These are phyloP conservation scores for Thymelicus acteon DNA, from an alignment of 2,888 invertebrate species.

Conservation along the genomic window DNA sequence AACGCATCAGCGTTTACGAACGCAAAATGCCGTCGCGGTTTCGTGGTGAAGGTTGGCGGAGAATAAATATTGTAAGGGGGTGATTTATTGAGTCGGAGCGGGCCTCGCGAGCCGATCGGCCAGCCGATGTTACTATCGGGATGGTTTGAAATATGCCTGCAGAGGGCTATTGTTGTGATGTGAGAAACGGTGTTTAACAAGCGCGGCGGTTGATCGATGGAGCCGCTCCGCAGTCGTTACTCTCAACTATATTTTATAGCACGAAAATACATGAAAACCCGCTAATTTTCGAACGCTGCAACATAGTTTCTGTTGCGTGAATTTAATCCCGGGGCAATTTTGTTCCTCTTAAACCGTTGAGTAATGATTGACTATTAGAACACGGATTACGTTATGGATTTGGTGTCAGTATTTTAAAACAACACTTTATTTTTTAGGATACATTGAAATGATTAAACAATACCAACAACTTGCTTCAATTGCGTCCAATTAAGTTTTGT, in stretches of 20 bases:
- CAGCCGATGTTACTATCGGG: conserved; percentile 78
- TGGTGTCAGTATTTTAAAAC: too few species aligned
- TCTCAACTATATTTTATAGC: conserved; percentile 67
- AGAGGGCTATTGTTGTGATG: conserved; percentile 81
- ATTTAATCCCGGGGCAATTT: conserved; percentile 31
- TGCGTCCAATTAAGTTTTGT: too few species aligned
- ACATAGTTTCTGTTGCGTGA: conserved; percentile 38
- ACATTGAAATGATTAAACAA: too few species aligned
- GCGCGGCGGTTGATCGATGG: conserved; percentile 76
- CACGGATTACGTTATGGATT: background rate
- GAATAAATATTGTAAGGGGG: conserved; percentile 83
- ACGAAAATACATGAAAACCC: conserved; percentile 68
- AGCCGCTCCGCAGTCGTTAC: conserved; percentile 53
- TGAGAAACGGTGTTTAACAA: conserved; percentile 84
- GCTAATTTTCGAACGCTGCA: conserved; percentile 51
- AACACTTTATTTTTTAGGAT: too few species aligned
- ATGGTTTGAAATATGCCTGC: conserved; percentile 82
- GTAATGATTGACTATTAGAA: conserved; percentile 15
- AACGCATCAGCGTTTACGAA: conserved; percentile 30
- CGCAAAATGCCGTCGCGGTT: conserved; percentile 52
- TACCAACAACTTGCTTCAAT: too few species aligned
- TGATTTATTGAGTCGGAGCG: conserved; percentile 78
- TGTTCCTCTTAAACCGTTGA: conserved; percentile 21
- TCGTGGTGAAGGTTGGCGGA: conserved; percentile 68
- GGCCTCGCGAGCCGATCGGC: conserved; percentile 70